Evolutionary conservation across 2,797 vertebrate species (phyloP), one percentile per base, ranked within the genome.

Genomic region (Urocyon cinereoargenteus): DNA sequence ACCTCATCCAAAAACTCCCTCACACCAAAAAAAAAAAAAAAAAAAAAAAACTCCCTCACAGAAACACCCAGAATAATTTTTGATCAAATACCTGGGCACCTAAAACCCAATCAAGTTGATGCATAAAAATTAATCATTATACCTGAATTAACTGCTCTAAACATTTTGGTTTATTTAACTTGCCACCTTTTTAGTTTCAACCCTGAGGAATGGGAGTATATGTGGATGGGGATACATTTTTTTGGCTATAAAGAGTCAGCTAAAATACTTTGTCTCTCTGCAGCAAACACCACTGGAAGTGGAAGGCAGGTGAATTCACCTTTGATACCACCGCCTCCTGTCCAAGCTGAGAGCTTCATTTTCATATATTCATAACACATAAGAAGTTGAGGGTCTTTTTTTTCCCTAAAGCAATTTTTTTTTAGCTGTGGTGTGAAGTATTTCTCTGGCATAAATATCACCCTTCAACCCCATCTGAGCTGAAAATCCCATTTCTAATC

Each of bases 401-500:
- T 82, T 73, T 28, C 59, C 88, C 87, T 61, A 90, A 96, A 94
- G 96, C 77, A 97, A 93, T 97, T 97, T 97, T 97, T 97, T 97
- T 97, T 88, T 96, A 55, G 94, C 97, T 75, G 55, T 92, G 82
- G 96, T 1, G 0, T 94, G 91, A 97, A 95, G 86, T 88, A 91
- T 97, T 97, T 97, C 91, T 96, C 86, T 89, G 92, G 90, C 96
- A 96, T 92, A 97, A 98, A 97, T 91, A 94, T 97, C 79, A 94
- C 87, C 97, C 97, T 98, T 82, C 93, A 96, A 91, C 24, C 95
- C 49, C 31, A 10, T 94, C 73, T 93, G 79, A 92, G 72, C 93
- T 97, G 93, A 97, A 98, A 98, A 98, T 97, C 91, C 86, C 79
- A 96, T 97, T 97, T 98, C 91, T 98, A 98, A 98, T 91, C 77